phyloP scores from a whole-genome alignment of 2,797 vertebrate genomes.

The Anomalospiza imberbis region DNA sequence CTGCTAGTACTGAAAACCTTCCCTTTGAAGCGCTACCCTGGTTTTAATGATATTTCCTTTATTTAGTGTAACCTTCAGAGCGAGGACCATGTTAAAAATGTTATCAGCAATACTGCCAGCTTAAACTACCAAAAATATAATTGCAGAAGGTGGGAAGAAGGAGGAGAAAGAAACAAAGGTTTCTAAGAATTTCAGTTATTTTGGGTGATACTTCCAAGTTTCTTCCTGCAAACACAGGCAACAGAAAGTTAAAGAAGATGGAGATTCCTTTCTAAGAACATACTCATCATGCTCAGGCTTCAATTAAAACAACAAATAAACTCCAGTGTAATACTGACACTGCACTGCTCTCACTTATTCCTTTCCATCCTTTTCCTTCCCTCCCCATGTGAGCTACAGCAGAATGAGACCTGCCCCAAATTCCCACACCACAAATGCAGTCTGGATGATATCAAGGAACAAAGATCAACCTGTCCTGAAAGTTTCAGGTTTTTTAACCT shows the following conservation, averaged over 20 bases:
- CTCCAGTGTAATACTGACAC: not conserved
- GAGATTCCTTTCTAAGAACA: not conserved
- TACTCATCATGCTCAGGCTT: not conserved
- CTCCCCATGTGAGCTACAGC: not conserved
- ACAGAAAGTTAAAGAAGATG: not conserved
- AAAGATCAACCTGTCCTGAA: not conserved
- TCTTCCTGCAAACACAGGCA: not conserved
- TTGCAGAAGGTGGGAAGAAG: not conserved
- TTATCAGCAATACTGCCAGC: not conserved
- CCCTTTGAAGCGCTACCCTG: not conserved
- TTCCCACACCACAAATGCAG: not conserved
- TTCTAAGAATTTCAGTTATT: not conserved
- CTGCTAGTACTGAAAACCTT: not conserved
- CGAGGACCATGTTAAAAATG: not conserved
- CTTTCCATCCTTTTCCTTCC: not conserved
- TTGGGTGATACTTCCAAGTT: not conserved
- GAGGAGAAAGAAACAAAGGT: not conserved
- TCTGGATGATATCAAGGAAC: not conserved
- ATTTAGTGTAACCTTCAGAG: constrained; percentile 15
- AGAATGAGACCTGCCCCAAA: not conserved
- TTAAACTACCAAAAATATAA: not conserved
- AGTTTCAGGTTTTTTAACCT: not conserved
- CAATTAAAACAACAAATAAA: not conserved
- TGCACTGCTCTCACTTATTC: not conserved
- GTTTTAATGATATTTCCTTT: constrained; percentile 4